Evolutionary conservation across 2,888 invertebrate genomes (phyloP), one percentile per base, ranked within the genome.

Genomic region (Tachina grossa): DNA sequence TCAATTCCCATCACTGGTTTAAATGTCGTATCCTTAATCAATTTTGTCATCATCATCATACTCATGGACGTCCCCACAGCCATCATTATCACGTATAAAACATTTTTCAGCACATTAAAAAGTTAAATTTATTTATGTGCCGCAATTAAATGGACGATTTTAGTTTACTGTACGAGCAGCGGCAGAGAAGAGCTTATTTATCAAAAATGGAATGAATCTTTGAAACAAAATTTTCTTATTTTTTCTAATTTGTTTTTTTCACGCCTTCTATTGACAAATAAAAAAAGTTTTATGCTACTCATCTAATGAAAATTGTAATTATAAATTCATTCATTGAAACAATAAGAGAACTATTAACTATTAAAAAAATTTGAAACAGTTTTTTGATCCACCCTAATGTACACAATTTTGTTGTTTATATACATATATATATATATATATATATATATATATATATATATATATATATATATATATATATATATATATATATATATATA

Each of bases 41-140:
- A 71, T 75, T 78, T 82, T 57, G 72, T 69, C 81, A 47, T 76
- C 81, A 69, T 41, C 68, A 72, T 43, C 75, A 55, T 55, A 19
- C 53, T 53, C 8, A 16, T 45, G 53, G 79, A 69, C 71, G 66
- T 71, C 63, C 59, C 19, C 51, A 51, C 10, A 51, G 43, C 19
- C 49, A 19, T 77, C 31, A 43, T 77, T 53, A 77, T 76, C 66
- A 77, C 76, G 76, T 68, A 75, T 66, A 45, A 65, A 16, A 82
- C 43, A 65, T 57, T 79, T 82, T 53, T 59, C 31, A 83, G 79
- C 75, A 72, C 83, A 82, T 85, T 85, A 75, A 78, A 53, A 66
- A 75, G 5, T 22, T 61, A 55, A 69, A 74, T 66, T 55, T 74
- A 66, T 69, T 22, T 59, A 31, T n/a, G 49, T 39, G 5, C 43